Conservation (phyloP, 2,113 vertebrate genomes). For the Crotalus viridis region DNA sequence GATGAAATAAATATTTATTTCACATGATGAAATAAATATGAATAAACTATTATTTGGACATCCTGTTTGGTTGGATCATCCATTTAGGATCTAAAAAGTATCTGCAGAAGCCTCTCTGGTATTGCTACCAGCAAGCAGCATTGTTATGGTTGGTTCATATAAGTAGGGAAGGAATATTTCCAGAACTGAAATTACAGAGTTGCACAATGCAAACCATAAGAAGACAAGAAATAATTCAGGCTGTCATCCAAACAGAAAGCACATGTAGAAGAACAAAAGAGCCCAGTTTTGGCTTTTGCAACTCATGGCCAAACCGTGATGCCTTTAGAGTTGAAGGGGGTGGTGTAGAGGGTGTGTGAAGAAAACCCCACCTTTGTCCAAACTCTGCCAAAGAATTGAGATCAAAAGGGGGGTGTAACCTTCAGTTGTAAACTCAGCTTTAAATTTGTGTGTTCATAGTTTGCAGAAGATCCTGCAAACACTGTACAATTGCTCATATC, state of each 20-base stretch:
- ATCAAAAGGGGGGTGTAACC: slow-evolving; percentile 31
- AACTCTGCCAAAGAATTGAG: slow-evolving; percentile 32
- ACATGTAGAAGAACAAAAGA: neutral
- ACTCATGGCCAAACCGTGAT: neutral
- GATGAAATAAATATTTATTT: neutral
- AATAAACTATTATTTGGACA: neutral
- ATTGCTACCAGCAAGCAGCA: neutral
- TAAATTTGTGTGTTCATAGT: slow-evolving; percentile 53
- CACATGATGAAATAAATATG: neutral
- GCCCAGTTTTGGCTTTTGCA: neutral
- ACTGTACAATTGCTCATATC: slow-evolving; percentile 15
- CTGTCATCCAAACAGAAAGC: slow-evolving; percentile 10
- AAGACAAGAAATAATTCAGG: slow-evolving; percentile 38
- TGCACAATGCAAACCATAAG: neutral
- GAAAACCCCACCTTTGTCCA: slow-evolving; percentile 40
- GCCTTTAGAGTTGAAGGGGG: slow-evolving; percentile 10
- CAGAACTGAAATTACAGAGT: neutral
- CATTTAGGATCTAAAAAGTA: neutral
- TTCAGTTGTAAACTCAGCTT: slow-evolving; percentile 25
- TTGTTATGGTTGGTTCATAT: neutral
- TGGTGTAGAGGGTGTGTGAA: slow-evolving; percentile 25
- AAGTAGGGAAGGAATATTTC: rapidly evolving
- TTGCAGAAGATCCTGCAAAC: neutral
- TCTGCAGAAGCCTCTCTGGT: neutral
- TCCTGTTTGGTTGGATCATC: neutral